Conservation (phyloP, 2,797 vertebrate genomes). For the Thalassophryne amazonica region DNA sequence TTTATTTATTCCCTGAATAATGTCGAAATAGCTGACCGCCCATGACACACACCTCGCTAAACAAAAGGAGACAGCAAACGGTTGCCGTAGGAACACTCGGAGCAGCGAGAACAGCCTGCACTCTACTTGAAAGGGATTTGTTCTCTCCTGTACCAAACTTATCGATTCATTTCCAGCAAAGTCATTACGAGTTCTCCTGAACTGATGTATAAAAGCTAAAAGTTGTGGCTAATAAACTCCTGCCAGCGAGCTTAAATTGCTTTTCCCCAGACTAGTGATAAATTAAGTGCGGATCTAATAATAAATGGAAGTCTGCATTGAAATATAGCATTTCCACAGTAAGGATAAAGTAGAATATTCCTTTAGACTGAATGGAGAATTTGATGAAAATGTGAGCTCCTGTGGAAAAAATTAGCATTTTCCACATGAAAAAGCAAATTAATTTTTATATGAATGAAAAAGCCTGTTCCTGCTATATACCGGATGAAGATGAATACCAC, state of each 20-base stretch:
- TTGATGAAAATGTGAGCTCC: not conserved
- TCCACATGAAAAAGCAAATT: too few relatives aligned
- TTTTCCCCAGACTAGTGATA: not conserved
- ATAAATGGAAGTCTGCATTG: conserved; percentile 6
- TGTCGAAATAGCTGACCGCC: not conserved
- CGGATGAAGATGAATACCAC: not conserved
- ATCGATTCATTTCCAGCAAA: conserved; percentile 1
- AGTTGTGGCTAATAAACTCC: conserved; percentile 19
- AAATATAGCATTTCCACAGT: not conserved
- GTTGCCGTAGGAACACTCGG: conserved; percentile 41
- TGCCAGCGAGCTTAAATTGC: not conserved
- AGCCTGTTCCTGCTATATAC: not conserved
- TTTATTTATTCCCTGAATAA: not conserved
- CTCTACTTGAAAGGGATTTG: conserved; percentile 23
- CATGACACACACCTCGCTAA: conserved; percentile 28
- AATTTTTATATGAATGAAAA: too few relatives aligned
- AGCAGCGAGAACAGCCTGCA: conserved; percentile 9
- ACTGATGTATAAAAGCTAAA: conserved; percentile 15
- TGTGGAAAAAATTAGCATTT: too few relatives aligned
- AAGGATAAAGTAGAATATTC: not conserved
- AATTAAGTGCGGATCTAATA: conserved; percentile 4
- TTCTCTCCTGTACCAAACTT: conserved; percentile 8
- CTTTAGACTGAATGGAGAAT: not conserved
- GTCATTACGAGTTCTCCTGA: not conserved
- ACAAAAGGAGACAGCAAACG: conserved; percentile 17